Conservation (phyloP, 2,113 vertebrate species). For the Alligator sinensis region DNA sequence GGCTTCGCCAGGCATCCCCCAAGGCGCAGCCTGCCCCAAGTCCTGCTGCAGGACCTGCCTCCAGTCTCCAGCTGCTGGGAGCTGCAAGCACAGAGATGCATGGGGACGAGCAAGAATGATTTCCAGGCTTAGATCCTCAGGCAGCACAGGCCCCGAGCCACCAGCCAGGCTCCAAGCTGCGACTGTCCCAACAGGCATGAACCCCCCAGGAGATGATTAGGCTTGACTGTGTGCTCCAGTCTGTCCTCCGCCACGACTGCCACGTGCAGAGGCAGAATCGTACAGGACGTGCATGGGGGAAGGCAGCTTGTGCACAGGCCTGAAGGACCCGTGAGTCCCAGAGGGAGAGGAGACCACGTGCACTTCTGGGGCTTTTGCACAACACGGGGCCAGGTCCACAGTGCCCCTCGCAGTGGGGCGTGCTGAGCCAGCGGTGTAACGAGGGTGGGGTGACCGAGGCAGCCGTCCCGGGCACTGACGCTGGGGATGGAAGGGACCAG, state of each 20-base stretch:
- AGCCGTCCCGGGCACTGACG: neutral
- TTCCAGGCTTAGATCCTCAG: neutral
- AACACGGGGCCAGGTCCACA: neutral
- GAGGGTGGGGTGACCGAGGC: too few relatives aligned
- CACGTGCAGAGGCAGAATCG: too few relatives aligned
- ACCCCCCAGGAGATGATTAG: neutral
- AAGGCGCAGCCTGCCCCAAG: neutral
- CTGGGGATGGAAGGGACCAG: neutral
- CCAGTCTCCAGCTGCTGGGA: neutral
- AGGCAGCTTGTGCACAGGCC: neutral
- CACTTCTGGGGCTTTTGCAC: neutral
- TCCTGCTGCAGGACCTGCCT: neutral
- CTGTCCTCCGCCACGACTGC: neutral
- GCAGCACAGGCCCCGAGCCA: too few relatives aligned
- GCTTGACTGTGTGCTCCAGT: neutral
- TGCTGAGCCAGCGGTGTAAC: neutral
- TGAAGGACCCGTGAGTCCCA: neutral
- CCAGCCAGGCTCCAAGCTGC: too few relatives aligned
- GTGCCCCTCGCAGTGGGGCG: accelerated
- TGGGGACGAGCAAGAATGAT: too few relatives aligned
- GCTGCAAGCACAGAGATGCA: neutral
- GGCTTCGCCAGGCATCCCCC: neutral
- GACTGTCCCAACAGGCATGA: neutral
- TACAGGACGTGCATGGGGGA: too few relatives aligned
- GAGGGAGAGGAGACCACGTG: neutral